These are phyloP conservation scores for Falco novaeseelandiae DNA, from an alignment of 2,797 vertebrate species.

Conservation along the genomic window DNA sequence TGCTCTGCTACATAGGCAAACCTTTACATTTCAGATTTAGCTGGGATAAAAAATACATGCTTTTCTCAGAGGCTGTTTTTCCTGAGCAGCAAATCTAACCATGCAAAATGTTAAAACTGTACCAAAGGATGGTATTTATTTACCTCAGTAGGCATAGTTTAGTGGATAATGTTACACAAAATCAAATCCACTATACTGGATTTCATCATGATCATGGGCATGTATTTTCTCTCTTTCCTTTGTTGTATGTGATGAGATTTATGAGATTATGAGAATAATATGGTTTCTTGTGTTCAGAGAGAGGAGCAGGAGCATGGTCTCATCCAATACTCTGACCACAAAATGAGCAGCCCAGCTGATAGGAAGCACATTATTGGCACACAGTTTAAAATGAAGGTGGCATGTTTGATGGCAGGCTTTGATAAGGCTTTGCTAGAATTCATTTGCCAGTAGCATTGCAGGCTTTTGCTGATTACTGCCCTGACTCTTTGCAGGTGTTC, in stretches of 20 bases:
- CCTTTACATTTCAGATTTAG: background rate
- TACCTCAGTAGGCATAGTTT: background rate
- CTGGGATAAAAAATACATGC: background rate
- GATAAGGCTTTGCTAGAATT: background rate
- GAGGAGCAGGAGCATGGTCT: background rate
- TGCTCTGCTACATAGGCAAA: background rate
- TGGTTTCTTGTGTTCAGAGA: background rate
- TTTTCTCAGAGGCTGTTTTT: background rate
- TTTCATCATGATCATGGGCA: background rate
- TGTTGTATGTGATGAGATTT: background rate
- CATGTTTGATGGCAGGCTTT: background rate
- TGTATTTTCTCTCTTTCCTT: background rate
- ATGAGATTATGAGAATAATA: background rate
- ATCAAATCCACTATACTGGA: background rate
- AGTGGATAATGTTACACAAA: background rate
- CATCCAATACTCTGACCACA: background rate
- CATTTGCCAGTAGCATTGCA: background rate
- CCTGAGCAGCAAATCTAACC: background rate
- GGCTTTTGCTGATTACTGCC: background rate
- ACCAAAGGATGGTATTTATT: background rate
- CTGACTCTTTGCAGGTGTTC: background rate
- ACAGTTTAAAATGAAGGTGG: background rate
- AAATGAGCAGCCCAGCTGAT: background rate
- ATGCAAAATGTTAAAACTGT: background rate
- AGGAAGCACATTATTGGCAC: accelerated